Percentiles rank a stretch among this genome's conserved stretches.
Conservation (phyloP, 2,113 vertebrate genomes). For the Canis aureus region DNA sequence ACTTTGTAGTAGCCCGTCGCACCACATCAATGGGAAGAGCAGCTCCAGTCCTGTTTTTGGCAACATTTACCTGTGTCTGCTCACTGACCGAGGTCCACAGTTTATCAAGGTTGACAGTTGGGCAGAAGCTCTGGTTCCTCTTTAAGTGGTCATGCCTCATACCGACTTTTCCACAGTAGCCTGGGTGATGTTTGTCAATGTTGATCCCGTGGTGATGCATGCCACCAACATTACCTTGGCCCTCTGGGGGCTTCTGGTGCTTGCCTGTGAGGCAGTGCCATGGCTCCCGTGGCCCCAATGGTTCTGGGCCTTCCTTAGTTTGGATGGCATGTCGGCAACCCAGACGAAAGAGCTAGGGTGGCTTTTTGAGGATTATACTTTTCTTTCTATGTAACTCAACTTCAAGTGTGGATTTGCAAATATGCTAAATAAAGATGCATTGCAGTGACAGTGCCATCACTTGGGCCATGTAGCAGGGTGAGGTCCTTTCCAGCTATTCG, state of each 20-base stretch:
- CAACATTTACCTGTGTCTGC: background rate
- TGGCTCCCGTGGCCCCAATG: background rate
- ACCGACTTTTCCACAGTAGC: background rate
- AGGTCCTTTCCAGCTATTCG: background rate
- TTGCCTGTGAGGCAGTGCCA: background rate
- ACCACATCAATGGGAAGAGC: background rate
- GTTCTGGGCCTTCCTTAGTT: background rate
- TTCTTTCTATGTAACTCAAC: conserved; percentile 33
- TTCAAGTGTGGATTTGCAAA: conserved; percentile 42
- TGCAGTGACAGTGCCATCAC: background rate
- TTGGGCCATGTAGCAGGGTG: background rate
- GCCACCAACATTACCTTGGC: background rate
- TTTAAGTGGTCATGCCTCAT: background rate
- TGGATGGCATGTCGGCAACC: background rate
- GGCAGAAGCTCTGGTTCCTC: background rate
- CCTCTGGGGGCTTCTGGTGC: background rate
- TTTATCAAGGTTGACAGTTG: background rate
- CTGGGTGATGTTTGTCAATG: background rate
- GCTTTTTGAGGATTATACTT: conserved; percentile 33
- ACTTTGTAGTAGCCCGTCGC: background rate
- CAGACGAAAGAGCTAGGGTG: background rate
- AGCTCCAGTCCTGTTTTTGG: background rate
- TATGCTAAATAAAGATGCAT: conserved; percentile 1
- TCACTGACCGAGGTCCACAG: background rate
- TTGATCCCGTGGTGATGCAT: background rate